Base-by-base conservation (phyloP, 2,888 invertebrate genomes). In the Monochamus alternatus region DNA sequence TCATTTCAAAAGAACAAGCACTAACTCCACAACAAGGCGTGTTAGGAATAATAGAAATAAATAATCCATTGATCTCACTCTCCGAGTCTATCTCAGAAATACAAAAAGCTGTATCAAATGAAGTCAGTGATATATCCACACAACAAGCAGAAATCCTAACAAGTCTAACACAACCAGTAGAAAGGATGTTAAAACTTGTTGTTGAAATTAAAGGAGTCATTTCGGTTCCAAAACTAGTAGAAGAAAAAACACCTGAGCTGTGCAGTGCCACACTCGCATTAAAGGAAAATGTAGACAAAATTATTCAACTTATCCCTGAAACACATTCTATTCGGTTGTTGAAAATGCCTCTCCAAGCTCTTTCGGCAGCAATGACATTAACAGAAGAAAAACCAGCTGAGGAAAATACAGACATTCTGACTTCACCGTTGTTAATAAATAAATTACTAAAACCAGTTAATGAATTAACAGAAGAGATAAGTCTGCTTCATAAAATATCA, bases 221-320 rank as follows among this genome's bases (percentile, higher is more conserved):
- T 12, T n/a, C 62, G 10, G 74, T 69, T 71, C 75, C 79, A 31
- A 70, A 83, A 73, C 55, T 80, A 32, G 8, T 71, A 9, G 78
- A 81, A 58, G 47, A 71, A 47, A 74, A 79, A 76, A 77, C 78
- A 69, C 69, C 80, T 7, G 77, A 81, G 76, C n/a, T 81, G 30
- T 74, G 76, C 38, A 73, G 77, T 52, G 80, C 80, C 0, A n/a
- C 80, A n/a, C 31, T 59, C 31, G 63, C 62, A n/a, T n/a, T 84
- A 10, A 78, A 79, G 62, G 65, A 70, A 43, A 62, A 73, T 52
- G 64, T 82, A 44, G 68, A 76, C 51, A 65, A 72, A 10, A 65
- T 82, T 65, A 62, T 74, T 51, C 71, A 75, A 62, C 38, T 67
- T 9, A 65, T 72, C 32, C 51, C 74, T 2, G 70, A 75, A 64